Evolutionary conservation across 2,888 invertebrate species (phyloP), one percentile per base, ranked within the genome.

Genomic region (Agelastica alni): DNA sequence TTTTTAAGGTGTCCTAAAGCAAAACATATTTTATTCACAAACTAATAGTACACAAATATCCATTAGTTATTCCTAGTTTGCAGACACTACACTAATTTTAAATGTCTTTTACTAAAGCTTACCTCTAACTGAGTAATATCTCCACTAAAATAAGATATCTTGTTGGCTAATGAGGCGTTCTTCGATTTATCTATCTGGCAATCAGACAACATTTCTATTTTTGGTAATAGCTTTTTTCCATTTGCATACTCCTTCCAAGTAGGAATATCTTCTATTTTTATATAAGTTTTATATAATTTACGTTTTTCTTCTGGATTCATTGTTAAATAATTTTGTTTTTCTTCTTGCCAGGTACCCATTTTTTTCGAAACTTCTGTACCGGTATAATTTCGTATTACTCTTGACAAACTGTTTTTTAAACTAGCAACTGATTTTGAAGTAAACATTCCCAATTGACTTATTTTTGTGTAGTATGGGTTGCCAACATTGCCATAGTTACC

Each of bases 61-160:
- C n/a, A n/a, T n/a, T n/a, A n/a, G n/a, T n/a, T n/a, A n/a, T n/a
- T n/a, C n/a, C n/a, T n/a, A n/a, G n/a, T n/a, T n/a, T n/a, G n/a
- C n/a, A n/a, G n/a, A n/a, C n/a, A n/a, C n/a, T n/a, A n/a, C n/a
- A n/a, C n/a, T n/a, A n/a, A n/a, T n/a, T n/a, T n/a, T n/a, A n/a
- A n/a, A n/a, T n/a, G n/a, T n/a, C n/a, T n/a, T n/a, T n/a, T n/a
- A n/a, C n/a, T n/a, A n/a, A n/a, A n/a, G n/a, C n/a, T 60, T 70
- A 83, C 84, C 80, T 91, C 89, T 37, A 96, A 77, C 44, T 81
- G 80, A 0, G 93, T 94, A 16, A 96, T 93, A 71, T 94, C 93
- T 1, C 93, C 93, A 70, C 78, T 78, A 79, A 84, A 90, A 54
- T 88, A 75, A 4, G 85, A 85, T 36, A 89, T 79, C 72, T 83